A percentile compares a stretch with the other conserved stretches of the same genome.
These are phyloP conservation scores for Bombylius discolor DNA, from an alignment of 2,888 invertebrate genomes.

Conservation along the genomic window DNA sequence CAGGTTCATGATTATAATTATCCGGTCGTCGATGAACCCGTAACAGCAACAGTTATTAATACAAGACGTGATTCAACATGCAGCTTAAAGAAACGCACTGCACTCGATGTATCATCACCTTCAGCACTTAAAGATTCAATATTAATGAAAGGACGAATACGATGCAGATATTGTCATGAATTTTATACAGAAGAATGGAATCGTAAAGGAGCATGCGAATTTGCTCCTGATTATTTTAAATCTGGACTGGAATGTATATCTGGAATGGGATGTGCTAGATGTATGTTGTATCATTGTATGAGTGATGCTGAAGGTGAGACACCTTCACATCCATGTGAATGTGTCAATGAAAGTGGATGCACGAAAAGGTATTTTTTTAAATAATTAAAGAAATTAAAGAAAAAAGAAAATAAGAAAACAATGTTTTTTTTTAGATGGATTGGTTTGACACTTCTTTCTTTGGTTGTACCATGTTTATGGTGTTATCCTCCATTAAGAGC, in stretches of 20 bases:
- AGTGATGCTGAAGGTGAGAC: constrained; percentile 82
- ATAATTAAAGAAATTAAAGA: background rate
- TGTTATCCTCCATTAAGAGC: constrained; percentile 80
- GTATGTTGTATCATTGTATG: constrained; percentile 89
- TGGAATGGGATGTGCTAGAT: constrained; percentile 76
- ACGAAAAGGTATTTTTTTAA: constrained; percentile 45
- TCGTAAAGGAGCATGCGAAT: constrained; percentile 71
- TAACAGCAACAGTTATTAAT: constrained; percentile 29
- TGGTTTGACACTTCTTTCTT: constrained; percentile 68
- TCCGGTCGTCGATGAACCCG: constrained; percentile 43
- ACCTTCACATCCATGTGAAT: constrained; percentile 72
- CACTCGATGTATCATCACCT: constrained; percentile 40
- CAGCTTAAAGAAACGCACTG: constrained; percentile 51
- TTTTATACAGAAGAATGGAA: constrained; percentile 73
- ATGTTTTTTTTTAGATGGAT: constrained; percentile 48
- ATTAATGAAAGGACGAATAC: constrained; percentile 35
- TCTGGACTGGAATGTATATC: constrained; percentile 68
- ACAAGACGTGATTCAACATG: constrained; percentile 43
- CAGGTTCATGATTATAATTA: constrained; percentile 77
- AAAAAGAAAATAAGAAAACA: no score
- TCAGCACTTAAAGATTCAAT: constrained; percentile 23
- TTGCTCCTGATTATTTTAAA: constrained; percentile 72
- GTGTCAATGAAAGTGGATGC: constrained; percentile 57
- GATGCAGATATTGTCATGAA: constrained; percentile 60
- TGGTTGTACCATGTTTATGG: constrained; percentile 88